Evolutionary conservation across 2,888 invertebrate species (phyloP), one percentile per base, ranked within the genome.

Genomic region (Amblyjoppa proteus): DNA sequence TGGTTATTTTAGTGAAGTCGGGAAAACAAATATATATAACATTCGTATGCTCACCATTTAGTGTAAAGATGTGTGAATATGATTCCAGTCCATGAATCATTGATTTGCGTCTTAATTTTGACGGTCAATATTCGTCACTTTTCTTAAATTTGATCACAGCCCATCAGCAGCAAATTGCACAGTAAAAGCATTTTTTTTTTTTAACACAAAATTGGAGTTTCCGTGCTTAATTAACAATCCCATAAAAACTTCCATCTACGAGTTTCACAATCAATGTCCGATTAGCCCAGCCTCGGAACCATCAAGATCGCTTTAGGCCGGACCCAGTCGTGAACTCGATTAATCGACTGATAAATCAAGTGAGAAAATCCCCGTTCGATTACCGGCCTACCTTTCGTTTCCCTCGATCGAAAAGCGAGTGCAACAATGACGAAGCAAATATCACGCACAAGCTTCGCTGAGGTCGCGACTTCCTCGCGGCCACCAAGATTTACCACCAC

Each of bases 401-500:
- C 31, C 41, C 11, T 13, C 56, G 41, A 70, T n/a, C 53, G 9
- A 31, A 56, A 56, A 53, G 53, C 9, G 20, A 53, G 38, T 34
- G 34, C 34, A 71, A 51, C 1, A n/a, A 64, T 5, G 61, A 64
- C 31, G 6, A 34, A 16, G 16, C 20, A 64, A 34, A 64, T 16
- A 64, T 34, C 31, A 34, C 61, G 31, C 31, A 64, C 13, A 7
- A 64, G 61, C 25, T 41, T 3, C 2, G 13, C 53, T n/a, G 16
- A 61, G 74, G 58, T 74, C 74, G 45, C 74, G 45, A 41, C 25
- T 20, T 16, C 51, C 73, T 61, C n/a, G 41, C 28, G 73, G 45
- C 45, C 41, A 41, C 28, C 41, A 61, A 74, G 25, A 45, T 9
- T 20, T 64, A 31, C 61, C 61, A n/a, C 61, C 34, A 20, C 16